Percentiles rank a stretch among this genome's conserved stretches.
Evolutionary conservation across 2,113 vertebrate genomes (phyloP).

Genomic region (Carassius carassius): DNA sequence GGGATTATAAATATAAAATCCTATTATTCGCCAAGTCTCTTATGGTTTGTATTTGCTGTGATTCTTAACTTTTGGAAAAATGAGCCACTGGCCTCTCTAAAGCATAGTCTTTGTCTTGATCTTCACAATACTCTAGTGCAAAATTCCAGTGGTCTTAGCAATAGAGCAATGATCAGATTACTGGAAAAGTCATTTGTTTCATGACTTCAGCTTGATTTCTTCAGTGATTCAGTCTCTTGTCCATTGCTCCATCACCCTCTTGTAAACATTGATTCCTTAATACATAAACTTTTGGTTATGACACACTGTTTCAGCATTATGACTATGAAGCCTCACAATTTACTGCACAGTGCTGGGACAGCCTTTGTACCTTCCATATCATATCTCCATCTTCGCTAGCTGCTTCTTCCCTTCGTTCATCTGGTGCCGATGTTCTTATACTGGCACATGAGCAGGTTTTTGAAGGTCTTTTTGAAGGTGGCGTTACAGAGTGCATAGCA

Average conservation of each 20-base stretch:
- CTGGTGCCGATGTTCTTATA: constrained; percentile 96
- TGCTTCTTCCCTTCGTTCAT: constrained; percentile 73
- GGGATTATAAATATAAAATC: background rate
- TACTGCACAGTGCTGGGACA: background rate
- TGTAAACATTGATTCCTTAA: constrained; percentile 2
- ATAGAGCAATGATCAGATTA: background rate
- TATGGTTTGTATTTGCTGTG: background rate
- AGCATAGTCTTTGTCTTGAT: background rate
- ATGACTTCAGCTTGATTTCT: background rate
- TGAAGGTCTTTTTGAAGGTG: constrained; percentile 99
- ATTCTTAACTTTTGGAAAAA: background rate
- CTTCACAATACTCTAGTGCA: constrained; percentile 6
- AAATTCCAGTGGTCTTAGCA: background rate
- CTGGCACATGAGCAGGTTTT: constrained; percentile 95
- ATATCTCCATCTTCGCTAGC: background rate
- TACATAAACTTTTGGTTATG: background rate
- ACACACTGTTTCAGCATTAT: constrained; percentile 17
- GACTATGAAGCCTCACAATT: constrained; percentile 19
- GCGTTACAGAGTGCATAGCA: constrained; percentile 98
- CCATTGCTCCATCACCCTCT: background rate
- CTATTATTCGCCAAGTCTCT: background rate
- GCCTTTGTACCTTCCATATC: background rate
- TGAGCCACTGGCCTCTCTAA: background rate
- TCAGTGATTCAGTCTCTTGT: background rate
- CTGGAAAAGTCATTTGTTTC: background rate